These are phyloP conservation scores for Cyphomyrus plagiostoma DNA, from an alignment of 2,113 vertebrate genomes.

Conservation along the genomic window DNA sequence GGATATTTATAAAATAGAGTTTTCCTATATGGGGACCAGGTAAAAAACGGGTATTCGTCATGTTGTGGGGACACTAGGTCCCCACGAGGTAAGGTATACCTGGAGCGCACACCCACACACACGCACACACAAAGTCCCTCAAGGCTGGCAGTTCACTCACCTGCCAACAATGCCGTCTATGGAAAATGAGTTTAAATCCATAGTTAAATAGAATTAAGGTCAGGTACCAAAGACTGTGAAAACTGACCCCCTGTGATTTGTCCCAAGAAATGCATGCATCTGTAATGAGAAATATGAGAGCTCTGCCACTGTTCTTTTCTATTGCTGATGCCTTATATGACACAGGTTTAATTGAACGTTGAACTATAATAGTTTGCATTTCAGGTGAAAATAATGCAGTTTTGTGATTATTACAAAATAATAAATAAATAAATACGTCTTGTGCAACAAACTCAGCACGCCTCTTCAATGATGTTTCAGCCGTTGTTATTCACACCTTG, in stretches of 20 bases:
- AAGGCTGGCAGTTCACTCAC: neutral
- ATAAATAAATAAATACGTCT: neutral
- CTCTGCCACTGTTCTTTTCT: neutral
- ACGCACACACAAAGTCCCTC: neutral
- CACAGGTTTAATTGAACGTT: neutral
- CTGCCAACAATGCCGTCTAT: neutral
- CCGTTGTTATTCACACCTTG: neutral
- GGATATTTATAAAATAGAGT: too few relatives aligned
- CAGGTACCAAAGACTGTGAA: neutral
- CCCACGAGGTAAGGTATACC: too few relatives aligned
- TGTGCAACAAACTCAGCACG: neutral
- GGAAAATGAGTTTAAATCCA: neutral
- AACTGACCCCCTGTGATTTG: neutral
- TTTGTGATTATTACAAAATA: neutral
- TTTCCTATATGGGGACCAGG: too few relatives aligned
- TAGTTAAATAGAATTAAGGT: neutral
- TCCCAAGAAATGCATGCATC: slow-evolving; percentile 21
- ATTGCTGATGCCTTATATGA: slow-evolving; percentile 41
- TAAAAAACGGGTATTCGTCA: too few relatives aligned
- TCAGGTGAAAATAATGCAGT: neutral
- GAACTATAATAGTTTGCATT: slow-evolving; percentile 1
- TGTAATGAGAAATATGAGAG: slow-evolving; percentile 30
- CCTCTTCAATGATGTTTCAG: neutral
- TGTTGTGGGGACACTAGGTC: too few relatives aligned
- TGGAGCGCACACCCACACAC: neutral